Evolutionary conservation across 2,797 vertebrate species (phyloP).

Genomic region (Remorina albescens): DNA sequence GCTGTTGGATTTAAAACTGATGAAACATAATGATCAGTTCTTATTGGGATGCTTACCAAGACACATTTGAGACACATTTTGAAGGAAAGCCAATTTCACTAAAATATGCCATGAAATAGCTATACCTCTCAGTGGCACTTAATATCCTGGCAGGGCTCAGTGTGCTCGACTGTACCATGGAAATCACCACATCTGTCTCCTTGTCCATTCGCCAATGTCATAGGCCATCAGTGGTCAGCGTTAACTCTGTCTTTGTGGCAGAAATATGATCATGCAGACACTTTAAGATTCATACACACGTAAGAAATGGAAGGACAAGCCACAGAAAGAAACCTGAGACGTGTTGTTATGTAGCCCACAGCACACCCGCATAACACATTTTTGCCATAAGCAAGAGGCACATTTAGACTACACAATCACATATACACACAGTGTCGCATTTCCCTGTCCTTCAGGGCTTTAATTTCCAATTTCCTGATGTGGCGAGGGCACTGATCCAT

Average conservation of each 20-base stretch:
- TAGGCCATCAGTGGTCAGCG: constrained; percentile 37
- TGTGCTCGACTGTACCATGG: constrained; percentile 55
- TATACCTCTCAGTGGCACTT: constrained; percentile 51
- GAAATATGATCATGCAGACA: constrained; percentile 42
- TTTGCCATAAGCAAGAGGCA: constrained; percentile 19
- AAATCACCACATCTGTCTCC: constrained; percentile 74
- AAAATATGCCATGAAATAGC: constrained; percentile 41
- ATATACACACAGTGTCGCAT: constrained; percentile 31
- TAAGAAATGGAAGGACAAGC: constrained; percentile 49
- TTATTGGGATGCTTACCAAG: background rate
- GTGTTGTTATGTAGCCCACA: constrained; percentile 31
- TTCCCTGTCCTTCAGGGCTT: constrained; percentile 60
- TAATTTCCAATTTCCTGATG: constrained; percentile 66
- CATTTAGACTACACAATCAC: constrained; percentile 21
- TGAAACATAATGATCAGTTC: constrained; percentile 15
- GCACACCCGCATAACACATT: constrained; percentile 6
- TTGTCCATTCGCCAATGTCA: constrained; percentile 49
- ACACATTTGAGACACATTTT: constrained; percentile 11
- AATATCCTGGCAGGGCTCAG: constrained; percentile 53
- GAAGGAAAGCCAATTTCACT: constrained; percentile 51
- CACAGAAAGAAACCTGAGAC: constrained; percentile 49
- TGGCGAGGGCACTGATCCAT: constrained; percentile 65
- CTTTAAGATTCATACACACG: constrained; percentile 20
- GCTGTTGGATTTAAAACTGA: constrained; percentile 1
- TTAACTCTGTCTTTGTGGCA: constrained; percentile 47